A percentile compares a stretch with the other conserved stretches of the same genome.
Evolutionary conservation across 2,797 vertebrate species (phyloP).

Genomic region (Pseudomugil gertrudae): DNA sequence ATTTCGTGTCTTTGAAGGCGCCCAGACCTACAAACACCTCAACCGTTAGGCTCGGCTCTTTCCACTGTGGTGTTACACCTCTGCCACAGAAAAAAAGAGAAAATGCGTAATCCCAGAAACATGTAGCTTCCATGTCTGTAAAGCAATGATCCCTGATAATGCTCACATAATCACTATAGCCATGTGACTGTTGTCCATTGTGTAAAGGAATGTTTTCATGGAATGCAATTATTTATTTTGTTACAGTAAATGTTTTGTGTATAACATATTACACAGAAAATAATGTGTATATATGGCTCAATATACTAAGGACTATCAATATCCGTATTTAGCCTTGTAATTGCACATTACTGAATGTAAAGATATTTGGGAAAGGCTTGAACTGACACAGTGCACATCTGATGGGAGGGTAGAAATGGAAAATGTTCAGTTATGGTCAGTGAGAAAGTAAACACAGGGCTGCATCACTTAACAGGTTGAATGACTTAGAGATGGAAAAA

Average conservation of each 20-base stretch:
- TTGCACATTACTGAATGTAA: slow-evolving; percentile 76
- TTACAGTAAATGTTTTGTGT: slow-evolving; percentile 55
- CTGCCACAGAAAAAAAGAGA: slow-evolving; percentile 48
- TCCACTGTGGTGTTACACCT: slow-evolving; percentile 32
- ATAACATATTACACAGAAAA: slow-evolving; percentile 59
- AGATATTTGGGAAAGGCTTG: slow-evolving; percentile 50
- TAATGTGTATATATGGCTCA: slow-evolving; percentile 71
- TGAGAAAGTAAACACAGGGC: slow-evolving; percentile 52
- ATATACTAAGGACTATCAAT: slow-evolving; percentile 72
- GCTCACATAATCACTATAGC: slow-evolving; percentile 41
- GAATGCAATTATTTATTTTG: slow-evolving; percentile 80
- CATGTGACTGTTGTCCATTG: slow-evolving; percentile 35
- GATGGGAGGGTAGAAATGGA: slow-evolving; percentile 40
- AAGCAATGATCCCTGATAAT: too few species aligned
- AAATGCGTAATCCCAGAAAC: slow-evolving; percentile 65
- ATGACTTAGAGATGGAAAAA: slow-evolving; percentile 50
- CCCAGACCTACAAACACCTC: slow-evolving; percentile 60
- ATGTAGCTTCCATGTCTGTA: slow-evolving; percentile 74
- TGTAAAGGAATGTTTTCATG: slow-evolving; percentile 66
- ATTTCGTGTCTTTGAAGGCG: slow-evolving; percentile 48
- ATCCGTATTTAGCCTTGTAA: slow-evolving; percentile 71
- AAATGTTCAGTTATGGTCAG: slow-evolving; percentile 32
- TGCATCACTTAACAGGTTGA: slow-evolving; percentile 56
- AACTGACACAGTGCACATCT: slow-evolving; percentile 35
- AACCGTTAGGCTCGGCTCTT: slow-evolving; percentile 53